Conservation (phyloP, 2,797 vertebrate species). For the Lophius americanus region DNA sequence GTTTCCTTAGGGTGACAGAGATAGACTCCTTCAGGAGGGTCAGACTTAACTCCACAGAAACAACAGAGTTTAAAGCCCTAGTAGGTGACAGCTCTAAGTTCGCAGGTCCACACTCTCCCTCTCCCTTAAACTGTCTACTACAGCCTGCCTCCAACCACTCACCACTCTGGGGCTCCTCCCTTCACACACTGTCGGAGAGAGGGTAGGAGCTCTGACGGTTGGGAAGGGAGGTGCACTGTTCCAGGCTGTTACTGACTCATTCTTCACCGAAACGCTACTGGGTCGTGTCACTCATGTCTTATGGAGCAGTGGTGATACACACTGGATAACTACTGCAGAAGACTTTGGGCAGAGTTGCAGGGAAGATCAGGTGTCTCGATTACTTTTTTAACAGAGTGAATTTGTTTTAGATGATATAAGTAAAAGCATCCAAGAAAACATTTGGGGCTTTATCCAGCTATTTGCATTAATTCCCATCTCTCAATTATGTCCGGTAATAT, state of each 20-base stretch:
- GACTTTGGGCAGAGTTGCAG: background rate
- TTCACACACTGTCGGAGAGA: slow-evolving; percentile 34
- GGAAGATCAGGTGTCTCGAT: background rate
- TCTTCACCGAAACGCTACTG: slow-evolving; percentile 1
- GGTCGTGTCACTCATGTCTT: slow-evolving; percentile 4
- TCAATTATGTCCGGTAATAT: slow-evolving; percentile 2
- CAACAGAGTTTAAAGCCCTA: slow-evolving; percentile 37
- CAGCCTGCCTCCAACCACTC: slow-evolving; percentile 62
- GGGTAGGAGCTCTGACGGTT: slow-evolving; percentile 7
- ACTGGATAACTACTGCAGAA: slow-evolving; percentile 1
- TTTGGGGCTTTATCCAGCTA: background rate
- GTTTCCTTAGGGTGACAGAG: slow-evolving; percentile 36
- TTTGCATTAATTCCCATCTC: background rate
- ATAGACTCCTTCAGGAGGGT: slow-evolving; percentile 33
- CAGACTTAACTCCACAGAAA: slow-evolving; percentile 62
- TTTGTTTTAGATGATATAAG: background rate
- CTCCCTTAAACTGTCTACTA: slow-evolving; percentile 71
- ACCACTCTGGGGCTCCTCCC: slow-evolving; percentile 65
- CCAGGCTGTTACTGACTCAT: slow-evolving; percentile 20
- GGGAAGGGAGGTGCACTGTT: slow-evolving; percentile 5
- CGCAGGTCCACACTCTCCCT: slow-evolving; percentile 58
- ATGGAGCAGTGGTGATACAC: background rate
- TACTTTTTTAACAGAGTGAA: background rate
- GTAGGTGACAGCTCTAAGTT: slow-evolving; percentile 60
- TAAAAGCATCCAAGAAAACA: background rate